Evolutionary conservation across 2,113 vertebrate genomes (phyloP), one percentile per base, ranked within the genome.

Genomic region (Periophthalmus modestus): DNA sequence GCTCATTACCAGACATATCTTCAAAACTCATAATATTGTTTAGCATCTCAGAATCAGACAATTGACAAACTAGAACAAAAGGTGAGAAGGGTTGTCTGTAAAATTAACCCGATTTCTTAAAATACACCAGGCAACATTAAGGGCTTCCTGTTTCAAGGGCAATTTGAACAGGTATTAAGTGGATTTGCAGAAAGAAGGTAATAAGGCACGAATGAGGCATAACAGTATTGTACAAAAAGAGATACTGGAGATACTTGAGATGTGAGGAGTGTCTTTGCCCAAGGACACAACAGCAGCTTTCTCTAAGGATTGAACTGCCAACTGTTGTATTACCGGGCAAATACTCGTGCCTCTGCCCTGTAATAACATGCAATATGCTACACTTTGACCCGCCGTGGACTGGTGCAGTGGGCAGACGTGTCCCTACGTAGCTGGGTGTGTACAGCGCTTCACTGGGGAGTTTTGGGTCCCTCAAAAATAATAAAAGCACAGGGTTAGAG

Each of bases 21-120:
- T 2, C 0, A 74, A 85, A 84, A 85, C 68, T 63, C 74, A 77
- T 66, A n/a, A 66, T 86, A 83, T 76, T 71, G 55, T 81, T 82
- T 77, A 50, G 28, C 77, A 59, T 72, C 61, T 79, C 66, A 77
- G 73, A 80, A 74, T 71, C 58, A 46, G 50, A 81, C 85, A 69
- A 85, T 73, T 85, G 73, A 86, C 85, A 79, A 81, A 86, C 79
- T 63, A 80, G 80, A 73, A 76, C 12, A 23, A 4, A 58, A 62
- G 66, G 70, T 67, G 63, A 69, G 39, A 72, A 79, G 67, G 52
- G 18, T 19, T 16, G 6, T 48, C 48, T 39, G n/a, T n/a, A n/a
- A n/a, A n/a, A n/a, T n/a, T n/a, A n/a, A n/a, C n/a, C n/a, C n/a
- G n/a, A n/a, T n/a, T n/a, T n/a, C n/a, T n/a, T n/a, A n/a, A n/a